Conservation (phyloP, 2,888 invertebrate genomes). For the Suillia variegata region DNA sequence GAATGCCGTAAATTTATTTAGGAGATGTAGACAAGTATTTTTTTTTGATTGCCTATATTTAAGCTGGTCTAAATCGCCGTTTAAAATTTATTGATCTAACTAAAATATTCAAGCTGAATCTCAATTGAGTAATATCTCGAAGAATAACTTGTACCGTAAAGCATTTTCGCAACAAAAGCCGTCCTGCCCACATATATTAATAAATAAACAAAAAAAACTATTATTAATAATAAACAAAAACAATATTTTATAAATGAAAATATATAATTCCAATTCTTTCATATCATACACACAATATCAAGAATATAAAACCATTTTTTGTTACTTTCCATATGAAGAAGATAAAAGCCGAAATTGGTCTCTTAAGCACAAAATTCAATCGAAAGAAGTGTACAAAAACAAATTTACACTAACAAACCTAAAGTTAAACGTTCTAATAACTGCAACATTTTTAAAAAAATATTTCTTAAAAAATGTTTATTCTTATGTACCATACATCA, state of each 20-base stretch:
- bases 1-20: slow-evolving; percentile 28
- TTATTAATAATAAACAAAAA: slow-evolving; percentile 24
- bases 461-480: no score
- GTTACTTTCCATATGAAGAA: no score
- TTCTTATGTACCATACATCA: no score
- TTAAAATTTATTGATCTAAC: not conserved
- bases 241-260: slow-evolving; percentile 8
- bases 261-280: no score
- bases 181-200: not conserved
- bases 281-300: no score
- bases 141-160: not conserved
- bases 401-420: no score
- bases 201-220: not conserved
- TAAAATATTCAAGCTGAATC: not conserved
- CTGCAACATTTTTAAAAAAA: no score
- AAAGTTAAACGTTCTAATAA: no score
- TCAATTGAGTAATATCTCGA: not conserved
- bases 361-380: no score
- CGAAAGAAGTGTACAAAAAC: no score
- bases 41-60: not conserved
- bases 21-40: slow-evolving; percentile 32
- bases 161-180: not conserved
- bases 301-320: no score
- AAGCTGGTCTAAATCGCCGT: not conserved
- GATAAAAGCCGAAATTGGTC: no score